Evolutionary conservation across 2,113 vertebrate species (phyloP).

Genomic region (Zosterops hypoxanthus): DNA sequence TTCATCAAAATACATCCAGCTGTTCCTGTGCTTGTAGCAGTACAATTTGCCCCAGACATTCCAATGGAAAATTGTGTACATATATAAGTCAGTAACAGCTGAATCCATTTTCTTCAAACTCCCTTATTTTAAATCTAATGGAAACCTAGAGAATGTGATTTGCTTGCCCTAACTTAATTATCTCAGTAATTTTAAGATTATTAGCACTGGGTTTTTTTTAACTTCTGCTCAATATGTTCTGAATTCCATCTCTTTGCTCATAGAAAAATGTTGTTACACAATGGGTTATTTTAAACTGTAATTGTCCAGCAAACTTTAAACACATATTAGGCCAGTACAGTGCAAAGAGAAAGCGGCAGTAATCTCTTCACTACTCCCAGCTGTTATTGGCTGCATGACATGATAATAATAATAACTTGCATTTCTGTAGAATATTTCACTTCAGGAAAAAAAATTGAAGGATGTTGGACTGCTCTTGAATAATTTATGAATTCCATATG

Average conservation of each 20-base stretch:
- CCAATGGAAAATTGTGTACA: conserved; percentile 28
- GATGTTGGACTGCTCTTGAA: conserved; percentile 1
- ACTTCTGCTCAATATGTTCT: conserved; percentile 55
- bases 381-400: conserved; percentile 41
- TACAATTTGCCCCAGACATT: conserved; percentile 57
- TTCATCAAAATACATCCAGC: conserved; percentile 61
- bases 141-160: conserved; percentile 44
- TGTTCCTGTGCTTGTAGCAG: conserved; percentile 31
- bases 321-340: not conserved
- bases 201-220: conserved; percentile 7
- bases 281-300: conserved; percentile 24
- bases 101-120: conserved; percentile 55
- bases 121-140: conserved; percentile 42
- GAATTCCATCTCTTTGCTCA: conserved; percentile 30
- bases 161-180: conserved; percentile 49
- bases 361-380: conserved; percentile 41
- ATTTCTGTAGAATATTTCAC: conserved; percentile 47
- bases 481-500: conserved; percentile 67
- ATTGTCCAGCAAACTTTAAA: conserved; percentile 23
- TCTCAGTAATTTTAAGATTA: conserved; percentile 35
- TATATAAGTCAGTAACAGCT: conserved; percentile 48
- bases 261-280: conserved; percentile 16
- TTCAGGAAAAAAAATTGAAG: conserved; percentile 47
- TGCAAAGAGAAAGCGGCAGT: conserved; percentile 40
- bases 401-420: conserved; percentile 52